Base-by-base conservation (phyloP, 2,888 invertebrate species). In the Drosophila merina region DNA sequence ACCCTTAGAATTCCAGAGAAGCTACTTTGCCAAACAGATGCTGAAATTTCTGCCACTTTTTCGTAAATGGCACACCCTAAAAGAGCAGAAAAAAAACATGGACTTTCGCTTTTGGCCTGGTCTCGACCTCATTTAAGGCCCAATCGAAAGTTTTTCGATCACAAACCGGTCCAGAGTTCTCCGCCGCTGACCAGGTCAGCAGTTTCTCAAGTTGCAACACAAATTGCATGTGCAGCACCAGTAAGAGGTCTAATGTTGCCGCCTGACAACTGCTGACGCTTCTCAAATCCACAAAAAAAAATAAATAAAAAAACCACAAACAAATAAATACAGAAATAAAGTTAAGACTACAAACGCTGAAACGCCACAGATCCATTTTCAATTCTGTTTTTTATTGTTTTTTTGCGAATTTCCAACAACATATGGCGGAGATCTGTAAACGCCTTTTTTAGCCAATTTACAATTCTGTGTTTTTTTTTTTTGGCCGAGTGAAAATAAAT, bases 121-220 rank as follows among this genome's bases (percentile, higher is more conserved):
- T 66, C 75, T 44, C 72, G 81, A 82, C 81, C 81, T 77, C 79
- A 83, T 72, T 82, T 59, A 42, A 47, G 64, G 67, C 54, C 36
- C 57, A 45, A 66, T 67, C 60, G 77, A 82, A 82, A 84, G 77
- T 79, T 79, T 66, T 33, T 50, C 31, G 40, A 51, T 12, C 31
- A 2, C 14, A 69, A 70, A 69, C 70, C 70, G 70, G 70, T 70
- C 69, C 70, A 62, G 51, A 48, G 64, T 48, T 62, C 64, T 66
- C 47, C 42, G 4, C 1, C 14, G 14, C 10, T 36, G 14, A 26
- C 10, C 36, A n/a, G 14, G 47, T 20, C 30, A 40, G 31, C 50
- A 28, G 56, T 44, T 44, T 6, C 4, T 31, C 47, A 56, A 47
- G 48, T 31, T 10, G 48, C 40, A 51, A 49, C 38, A 31, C 8